These are phyloP conservation scores for Ornithoptera alexandrae DNA, from an alignment of 2,888 invertebrate genomes.

Conservation along the genomic window DNA sequence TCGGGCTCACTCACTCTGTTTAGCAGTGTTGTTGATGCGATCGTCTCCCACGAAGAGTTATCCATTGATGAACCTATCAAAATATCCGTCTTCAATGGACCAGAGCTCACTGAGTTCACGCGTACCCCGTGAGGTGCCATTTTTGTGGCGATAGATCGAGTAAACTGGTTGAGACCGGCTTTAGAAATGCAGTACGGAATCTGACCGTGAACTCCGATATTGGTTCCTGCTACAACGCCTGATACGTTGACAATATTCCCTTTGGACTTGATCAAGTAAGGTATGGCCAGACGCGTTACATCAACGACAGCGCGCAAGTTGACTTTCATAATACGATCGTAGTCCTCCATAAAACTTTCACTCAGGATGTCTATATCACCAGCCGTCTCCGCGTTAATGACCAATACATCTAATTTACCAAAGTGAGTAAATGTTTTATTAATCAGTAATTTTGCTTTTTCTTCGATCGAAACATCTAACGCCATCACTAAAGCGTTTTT, in stretches of 20 bases:
- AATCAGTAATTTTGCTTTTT: slow-evolving; percentile 37
- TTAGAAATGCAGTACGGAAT: slow-evolving; percentile 83
- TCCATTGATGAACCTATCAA: slow-evolving; percentile 71
- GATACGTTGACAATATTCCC: slow-evolving; percentile 92
- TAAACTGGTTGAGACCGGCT: slow-evolving; percentile 86
- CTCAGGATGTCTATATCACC: slow-evolving; percentile 32
- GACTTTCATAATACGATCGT: slow-evolving; percentile 38
- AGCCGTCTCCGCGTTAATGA: slow-evolving; percentile 47
- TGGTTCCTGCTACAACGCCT: slow-evolving; percentile 73
- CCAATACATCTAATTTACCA: slow-evolving; percentile 38
- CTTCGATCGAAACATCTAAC: slow-evolving; percentile 41
- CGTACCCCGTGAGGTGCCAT: slow-evolving; percentile 81
- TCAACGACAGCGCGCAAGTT: slow-evolving; percentile 41
- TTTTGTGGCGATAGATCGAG: slow-evolving; percentile 84
- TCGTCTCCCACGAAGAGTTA: slow-evolving; percentile 63
- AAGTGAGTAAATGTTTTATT: slow-evolving; percentile 38
- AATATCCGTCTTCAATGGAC: slow-evolving; percentile 67
- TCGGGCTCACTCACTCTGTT: slow-evolving; percentile 35
- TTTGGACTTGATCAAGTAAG: slow-evolving; percentile 39
- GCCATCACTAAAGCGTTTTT: slow-evolving; percentile 34
- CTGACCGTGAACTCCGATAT: not conserved
- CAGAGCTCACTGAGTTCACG: slow-evolving; percentile 64
- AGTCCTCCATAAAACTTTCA: slow-evolving; percentile 37
- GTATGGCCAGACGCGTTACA: slow-evolving; percentile 39
- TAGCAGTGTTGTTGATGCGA: slow-evolving; percentile 28